Percentiles rank a stretch among this genome's conserved stretches.
These are phyloP conservation scores for Euproctis similis DNA, from an alignment of 2,888 invertebrate genomes.

Conservation along the genomic window DNA sequence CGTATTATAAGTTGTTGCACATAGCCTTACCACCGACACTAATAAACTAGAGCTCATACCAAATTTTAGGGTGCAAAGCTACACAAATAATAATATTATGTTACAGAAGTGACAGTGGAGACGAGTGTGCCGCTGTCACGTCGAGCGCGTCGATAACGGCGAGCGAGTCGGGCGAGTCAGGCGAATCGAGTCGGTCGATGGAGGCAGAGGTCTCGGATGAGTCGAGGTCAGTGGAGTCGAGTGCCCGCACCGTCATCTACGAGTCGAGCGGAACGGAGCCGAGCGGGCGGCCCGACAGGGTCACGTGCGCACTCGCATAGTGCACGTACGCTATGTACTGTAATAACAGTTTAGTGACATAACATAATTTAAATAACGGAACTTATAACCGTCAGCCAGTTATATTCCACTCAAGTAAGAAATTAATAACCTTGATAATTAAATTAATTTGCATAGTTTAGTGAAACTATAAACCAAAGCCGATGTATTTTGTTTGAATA, in stretches of 20 bases:
- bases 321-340: no score
- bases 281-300: background rate
- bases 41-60: background rate
- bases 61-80: no score
- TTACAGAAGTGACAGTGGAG: no score
- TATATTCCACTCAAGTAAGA: no score
- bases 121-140: background rate
- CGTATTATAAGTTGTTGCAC: background rate
- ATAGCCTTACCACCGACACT: background rate
- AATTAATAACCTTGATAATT: no score
- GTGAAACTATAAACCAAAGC: no score
- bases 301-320: background rate
- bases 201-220: background rate
- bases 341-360: no score
- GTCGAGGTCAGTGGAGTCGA: slow-evolving; percentile 15
- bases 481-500: no score
- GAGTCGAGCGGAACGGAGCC: slow-evolving; percentile 10
- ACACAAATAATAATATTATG: no score
- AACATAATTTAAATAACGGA: no score
- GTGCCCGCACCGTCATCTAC: slow-evolving; percentile 29
- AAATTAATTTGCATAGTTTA: no score
- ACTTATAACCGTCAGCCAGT: no score
- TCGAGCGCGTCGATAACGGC: background rate
- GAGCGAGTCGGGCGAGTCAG: background rate
- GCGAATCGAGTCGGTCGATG: background rate